Percentiles rank a stretch among this genome's conserved stretches.
phyloP scores from a whole-genome alignment of 2,888 invertebrate species.

The Steinernema carpocapsae region DNA sequence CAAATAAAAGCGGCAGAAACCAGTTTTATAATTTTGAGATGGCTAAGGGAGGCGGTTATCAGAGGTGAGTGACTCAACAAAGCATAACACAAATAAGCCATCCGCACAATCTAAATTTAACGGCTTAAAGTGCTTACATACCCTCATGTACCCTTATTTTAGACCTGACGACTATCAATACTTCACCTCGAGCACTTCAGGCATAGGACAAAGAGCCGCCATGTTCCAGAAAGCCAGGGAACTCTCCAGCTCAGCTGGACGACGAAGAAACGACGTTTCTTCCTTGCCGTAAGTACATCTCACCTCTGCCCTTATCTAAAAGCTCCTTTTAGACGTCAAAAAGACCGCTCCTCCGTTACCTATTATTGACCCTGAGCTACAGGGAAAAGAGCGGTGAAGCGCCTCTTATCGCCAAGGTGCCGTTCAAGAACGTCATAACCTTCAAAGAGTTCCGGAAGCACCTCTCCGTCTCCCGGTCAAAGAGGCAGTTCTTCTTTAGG shows the following conservation, averaged over 20 bases:
- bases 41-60: not conserved
- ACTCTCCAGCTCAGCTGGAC: not conserved
- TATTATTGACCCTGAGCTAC: conserved; percentile 43
- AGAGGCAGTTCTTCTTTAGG: conserved; percentile 56
- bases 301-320: no score
- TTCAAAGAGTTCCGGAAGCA: conserved; percentile 56
- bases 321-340: conserved; percentile 33
- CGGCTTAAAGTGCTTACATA: no score
- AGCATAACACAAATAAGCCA: no score
- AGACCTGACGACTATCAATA: conserved; percentile 25
- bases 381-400: conserved; percentile 51
- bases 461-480: conserved; percentile 50
- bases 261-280: conserved; percentile 34
- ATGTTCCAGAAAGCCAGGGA: conserved; percentile 42
- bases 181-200: conserved; percentile 37
- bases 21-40: not conserved
- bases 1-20: not conserved
- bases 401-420: conserved; percentile 61
- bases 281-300: conserved; percentile 44
- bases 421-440: conserved; percentile 47
- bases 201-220: conserved; percentile 45
- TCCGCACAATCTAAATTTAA: no score
- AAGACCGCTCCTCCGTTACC: conserved; percentile 3
- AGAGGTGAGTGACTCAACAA: no score
- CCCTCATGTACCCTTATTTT: no score